phyloP scores from a whole-genome alignment of 2,113 vertebrate genomes.

The Rhegmatorhina hoffmannsi region DNA sequence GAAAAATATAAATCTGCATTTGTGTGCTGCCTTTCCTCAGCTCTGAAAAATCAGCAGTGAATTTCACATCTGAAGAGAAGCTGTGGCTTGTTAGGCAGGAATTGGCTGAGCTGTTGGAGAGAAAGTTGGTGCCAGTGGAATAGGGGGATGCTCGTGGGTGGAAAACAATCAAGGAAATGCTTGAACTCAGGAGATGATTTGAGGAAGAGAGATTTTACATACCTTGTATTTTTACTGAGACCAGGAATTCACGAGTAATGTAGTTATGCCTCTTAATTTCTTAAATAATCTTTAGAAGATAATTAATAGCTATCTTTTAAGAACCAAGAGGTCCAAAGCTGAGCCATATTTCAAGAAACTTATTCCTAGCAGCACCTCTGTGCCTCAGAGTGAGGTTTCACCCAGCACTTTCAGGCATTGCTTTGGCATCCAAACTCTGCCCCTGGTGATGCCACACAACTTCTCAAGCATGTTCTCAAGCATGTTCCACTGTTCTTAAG shows the following conservation, averaged over 20 bases:
- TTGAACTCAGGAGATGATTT: not conserved
- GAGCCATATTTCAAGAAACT: not conserved
- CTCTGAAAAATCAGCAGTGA: not conserved
- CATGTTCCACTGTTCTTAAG: not conserved
- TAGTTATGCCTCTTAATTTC: not conserved
- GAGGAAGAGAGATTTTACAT: not conserved
- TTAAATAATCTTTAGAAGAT: not conserved
- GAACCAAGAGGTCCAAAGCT: not conserved
- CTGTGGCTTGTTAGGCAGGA: not conserved
- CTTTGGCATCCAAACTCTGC: not conserved
- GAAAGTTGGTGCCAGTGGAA: not conserved
- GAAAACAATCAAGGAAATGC: not conserved
- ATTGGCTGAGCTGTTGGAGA: not conserved
- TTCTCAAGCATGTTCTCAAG: not conserved
- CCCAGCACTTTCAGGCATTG: not conserved
- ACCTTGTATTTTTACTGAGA: not conserved
- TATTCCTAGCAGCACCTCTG: not conserved
- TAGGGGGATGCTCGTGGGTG: not conserved
- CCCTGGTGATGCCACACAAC: rapidly evolving
- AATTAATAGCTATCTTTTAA: not conserved
- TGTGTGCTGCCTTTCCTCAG: not conserved
- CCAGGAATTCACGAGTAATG: not conserved
- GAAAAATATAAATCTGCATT: not conserved
- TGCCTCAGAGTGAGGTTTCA: not conserved
- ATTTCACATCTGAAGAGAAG: not conserved